Conservation (phyloP, 1,140 invertebrate genomes). For the Piezodorus guildinii region DNA sequence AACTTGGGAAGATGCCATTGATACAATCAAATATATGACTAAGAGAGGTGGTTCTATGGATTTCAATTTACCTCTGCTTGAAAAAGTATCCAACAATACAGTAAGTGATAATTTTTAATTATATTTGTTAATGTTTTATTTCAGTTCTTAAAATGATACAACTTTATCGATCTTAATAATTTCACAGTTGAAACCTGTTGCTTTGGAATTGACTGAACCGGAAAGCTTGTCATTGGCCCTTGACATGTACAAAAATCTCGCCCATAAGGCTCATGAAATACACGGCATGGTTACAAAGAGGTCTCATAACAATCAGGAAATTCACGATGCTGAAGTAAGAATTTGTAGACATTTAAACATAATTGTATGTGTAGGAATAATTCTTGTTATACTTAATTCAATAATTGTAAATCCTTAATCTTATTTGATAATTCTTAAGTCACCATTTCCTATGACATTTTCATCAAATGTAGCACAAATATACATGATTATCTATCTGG, state of each 20-base stretch:
- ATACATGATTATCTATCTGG: too few relatives aligned
- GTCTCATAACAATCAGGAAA: slow-evolving; percentile 30
- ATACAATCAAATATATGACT: slow-evolving; percentile 60
- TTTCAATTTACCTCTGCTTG: slow-evolving; percentile 30
- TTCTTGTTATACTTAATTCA: neutral
- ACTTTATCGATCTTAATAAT: slow-evolving; percentile 17
- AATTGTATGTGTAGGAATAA: neutral
- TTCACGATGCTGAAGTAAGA: slow-evolving; percentile 50
- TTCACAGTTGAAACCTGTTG: slow-evolving; percentile 9
- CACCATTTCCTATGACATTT: too few relatives aligned
- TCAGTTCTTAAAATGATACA: neutral
- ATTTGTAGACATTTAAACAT: neutral
- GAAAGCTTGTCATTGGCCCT: slow-evolving; percentile 57
- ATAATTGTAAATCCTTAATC: neutral
- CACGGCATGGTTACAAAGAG: slow-evolving; percentile 42
- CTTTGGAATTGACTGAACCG: slow-evolving; percentile 26
- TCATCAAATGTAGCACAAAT: too few relatives aligned
- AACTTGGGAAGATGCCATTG: slow-evolving; percentile 58
- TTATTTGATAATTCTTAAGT: too few relatives aligned
- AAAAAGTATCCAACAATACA: neutral
- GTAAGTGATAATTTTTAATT: neutral
- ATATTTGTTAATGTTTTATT: neutral
- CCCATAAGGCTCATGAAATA: slow-evolving; percentile 50
- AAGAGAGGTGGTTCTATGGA: slow-evolving; percentile 51
- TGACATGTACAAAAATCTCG: slow-evolving; percentile 58